phyloP scores from a whole-genome alignment of 2,113 vertebrate species.

The Apeltes quadracus region DNA sequence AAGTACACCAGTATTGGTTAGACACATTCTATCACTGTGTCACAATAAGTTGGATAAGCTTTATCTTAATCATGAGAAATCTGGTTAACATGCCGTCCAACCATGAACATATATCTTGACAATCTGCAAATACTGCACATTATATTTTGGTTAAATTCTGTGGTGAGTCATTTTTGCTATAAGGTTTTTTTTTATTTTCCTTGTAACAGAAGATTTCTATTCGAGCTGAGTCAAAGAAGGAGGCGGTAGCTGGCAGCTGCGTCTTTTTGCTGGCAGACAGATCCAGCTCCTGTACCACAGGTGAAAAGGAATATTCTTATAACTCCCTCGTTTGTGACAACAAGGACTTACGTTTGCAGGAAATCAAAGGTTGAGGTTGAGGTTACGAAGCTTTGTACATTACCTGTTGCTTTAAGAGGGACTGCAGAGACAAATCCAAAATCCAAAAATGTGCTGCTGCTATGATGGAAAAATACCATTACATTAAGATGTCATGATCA shows the following conservation, averaged over 20 bases:
- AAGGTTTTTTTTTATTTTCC: constrained; percentile 34
- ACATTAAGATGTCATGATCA: background rate
- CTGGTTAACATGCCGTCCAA: background rate
- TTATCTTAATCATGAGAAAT: background rate
- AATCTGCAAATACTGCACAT: background rate
- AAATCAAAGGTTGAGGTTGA: constrained; percentile 50
- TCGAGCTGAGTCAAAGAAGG: constrained; percentile 46
- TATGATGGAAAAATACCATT: background rate
- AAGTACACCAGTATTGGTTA: background rate
- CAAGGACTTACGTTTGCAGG: constrained; percentile 40
- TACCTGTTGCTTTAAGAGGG: constrained; percentile 9
- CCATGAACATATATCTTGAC: background rate
- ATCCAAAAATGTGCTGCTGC: background rate
- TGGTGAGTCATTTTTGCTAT: constrained; percentile 10
- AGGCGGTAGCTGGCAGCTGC: constrained; percentile 45
- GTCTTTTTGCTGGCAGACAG: constrained; percentile 51
- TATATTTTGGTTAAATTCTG: background rate
- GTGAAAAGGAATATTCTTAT: constrained; percentile 62
- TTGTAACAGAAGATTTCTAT: constrained; percentile 42
- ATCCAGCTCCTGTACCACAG: constrained; percentile 58
- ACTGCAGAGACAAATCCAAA: background rate
- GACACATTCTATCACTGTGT: background rate
- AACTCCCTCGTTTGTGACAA: constrained; percentile 62
- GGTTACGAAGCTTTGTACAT: constrained; percentile 22
- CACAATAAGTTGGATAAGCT: background rate